Conservation (phyloP, 2,888 invertebrate genomes). For the Neria commutata region DNA sequence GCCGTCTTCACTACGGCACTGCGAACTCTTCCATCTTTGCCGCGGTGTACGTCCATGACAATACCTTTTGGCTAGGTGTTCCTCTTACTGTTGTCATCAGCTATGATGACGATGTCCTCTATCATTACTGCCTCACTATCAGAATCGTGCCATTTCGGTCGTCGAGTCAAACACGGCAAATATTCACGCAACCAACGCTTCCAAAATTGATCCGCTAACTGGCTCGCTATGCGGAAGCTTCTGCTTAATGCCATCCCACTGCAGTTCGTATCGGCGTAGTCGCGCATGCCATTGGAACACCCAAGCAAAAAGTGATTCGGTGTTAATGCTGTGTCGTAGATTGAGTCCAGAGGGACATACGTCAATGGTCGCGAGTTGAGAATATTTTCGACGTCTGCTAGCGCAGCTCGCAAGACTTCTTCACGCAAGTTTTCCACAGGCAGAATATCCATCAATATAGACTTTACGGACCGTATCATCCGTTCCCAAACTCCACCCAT, state of each 20-base stretch:
- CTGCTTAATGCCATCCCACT: neutral
- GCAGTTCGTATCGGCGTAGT: neutral
- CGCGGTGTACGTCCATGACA: constrained; percentile 21
- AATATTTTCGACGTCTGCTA: constrained; percentile 22
- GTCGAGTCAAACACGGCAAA: neutral
- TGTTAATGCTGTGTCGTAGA: constrained; percentile 12
- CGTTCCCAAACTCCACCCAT: constrained; percentile 24
- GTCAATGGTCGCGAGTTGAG: constrained; percentile 17
- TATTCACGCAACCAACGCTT: constrained; percentile 4
- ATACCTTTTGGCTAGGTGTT: constrained; percentile 15
- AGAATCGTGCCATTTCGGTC: constrained; percentile 3
- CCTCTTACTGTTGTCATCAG: neutral
- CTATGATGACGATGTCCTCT: constrained; percentile 11
- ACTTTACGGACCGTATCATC: constrained; percentile 14
- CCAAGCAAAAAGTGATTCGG: constrained; percentile 22
- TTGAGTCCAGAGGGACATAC: constrained; percentile 20
- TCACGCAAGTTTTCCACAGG: constrained; percentile 5
- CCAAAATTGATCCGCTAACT: neutral
- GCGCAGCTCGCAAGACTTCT: constrained; percentile 11
- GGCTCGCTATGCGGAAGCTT: constrained; percentile 6
- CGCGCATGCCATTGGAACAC: constrained; percentile 14
- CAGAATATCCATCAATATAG: constrained; percentile 5
- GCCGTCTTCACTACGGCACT: constrained; percentile 25
- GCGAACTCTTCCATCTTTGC: constrained; percentile 20
- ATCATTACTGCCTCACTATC: neutral